Conservation (phyloP, 2,888 invertebrate species). For the Netelia fuscicornis region DNA sequence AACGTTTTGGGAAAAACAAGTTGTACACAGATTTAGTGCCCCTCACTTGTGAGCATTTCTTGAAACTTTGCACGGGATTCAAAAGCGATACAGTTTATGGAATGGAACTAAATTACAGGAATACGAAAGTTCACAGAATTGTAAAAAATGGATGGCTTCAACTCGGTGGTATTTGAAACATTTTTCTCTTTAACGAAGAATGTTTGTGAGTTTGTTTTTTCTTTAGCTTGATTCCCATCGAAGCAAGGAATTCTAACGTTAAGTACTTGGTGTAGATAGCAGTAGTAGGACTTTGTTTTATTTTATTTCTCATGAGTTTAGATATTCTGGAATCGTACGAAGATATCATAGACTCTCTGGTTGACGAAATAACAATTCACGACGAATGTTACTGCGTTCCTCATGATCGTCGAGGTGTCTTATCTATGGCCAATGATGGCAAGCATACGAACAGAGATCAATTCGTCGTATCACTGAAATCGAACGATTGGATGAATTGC, state of each 20-base stretch:
- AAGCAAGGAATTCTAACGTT: neutral
- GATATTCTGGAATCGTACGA: conserved; percentile 50
- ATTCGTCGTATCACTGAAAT: conserved; percentile 89
- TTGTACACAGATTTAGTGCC: conserved; percentile 88
- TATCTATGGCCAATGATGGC: conserved; percentile 91
- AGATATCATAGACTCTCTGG: conserved; percentile 81
- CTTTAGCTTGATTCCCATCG: neutral
- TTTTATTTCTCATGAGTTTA: conserved; percentile 7
- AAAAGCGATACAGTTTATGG: conserved; percentile 75
- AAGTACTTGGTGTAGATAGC: neutral
- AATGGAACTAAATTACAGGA: conserved; percentile 78
- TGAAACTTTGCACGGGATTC: conserved; percentile 86
- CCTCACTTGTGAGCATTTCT: conserved; percentile 87
- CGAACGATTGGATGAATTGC: conserved; percentile 90
- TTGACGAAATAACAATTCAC: conserved; percentile 84
- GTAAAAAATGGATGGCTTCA: conserved; percentile 91
- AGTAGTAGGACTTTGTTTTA: neutral
- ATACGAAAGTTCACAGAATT: conserved; percentile 84
- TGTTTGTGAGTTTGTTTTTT: neutral
- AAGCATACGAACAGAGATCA: conserved; percentile 90
- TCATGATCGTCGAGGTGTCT: conserved; percentile 89
- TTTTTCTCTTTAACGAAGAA: conserved; percentile 27
- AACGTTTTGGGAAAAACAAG: conserved; percentile 80
- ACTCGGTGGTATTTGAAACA: conserved; percentile 86
- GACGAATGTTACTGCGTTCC: conserved; percentile 90